phyloP scores from a whole-genome alignment of 2,113 vertebrate species.

The Alligator mississippiensis region DNA sequence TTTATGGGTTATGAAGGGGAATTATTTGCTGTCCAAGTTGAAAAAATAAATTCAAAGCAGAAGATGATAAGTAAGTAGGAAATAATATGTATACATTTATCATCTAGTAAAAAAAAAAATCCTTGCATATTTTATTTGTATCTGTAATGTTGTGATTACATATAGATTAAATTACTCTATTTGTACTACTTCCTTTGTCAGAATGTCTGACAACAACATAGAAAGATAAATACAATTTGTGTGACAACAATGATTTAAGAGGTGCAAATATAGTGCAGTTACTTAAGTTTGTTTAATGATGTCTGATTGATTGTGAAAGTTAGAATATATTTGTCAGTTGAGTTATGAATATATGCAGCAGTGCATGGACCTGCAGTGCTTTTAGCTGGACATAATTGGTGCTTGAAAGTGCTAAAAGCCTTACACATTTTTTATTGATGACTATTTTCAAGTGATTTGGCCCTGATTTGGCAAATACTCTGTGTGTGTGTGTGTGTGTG shows the following conservation, averaged over 20 bases:
- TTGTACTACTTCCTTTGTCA: background rate
- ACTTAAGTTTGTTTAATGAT: conserved; percentile 25
- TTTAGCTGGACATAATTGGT: background rate
- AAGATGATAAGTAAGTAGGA: background rate
- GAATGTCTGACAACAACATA: background rate
- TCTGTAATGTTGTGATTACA: conserved; percentile 1
- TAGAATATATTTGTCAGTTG: background rate
- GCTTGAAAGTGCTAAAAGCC: background rate
- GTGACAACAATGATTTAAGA: conserved; percentile 10
- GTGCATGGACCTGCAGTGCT: background rate
- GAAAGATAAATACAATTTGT: conserved; percentile 6
- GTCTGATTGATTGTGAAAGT: background rate
- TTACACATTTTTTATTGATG: background rate
- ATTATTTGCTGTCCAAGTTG: background rate
- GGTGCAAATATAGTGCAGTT: conserved; percentile 13
- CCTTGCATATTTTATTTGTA: conserved; percentile 2
- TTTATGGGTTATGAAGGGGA: conserved; percentile 16
- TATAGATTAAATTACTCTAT: background rate
- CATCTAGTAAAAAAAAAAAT: background rate
- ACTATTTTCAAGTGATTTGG: background rate
- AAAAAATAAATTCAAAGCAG: background rate
- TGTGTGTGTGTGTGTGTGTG: too few species aligned
- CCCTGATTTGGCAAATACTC: background rate
- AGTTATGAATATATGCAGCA: background rate
- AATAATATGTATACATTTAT: background rate